Evolutionary conservation across 2,797 vertebrate species (phyloP).

Genomic region (Psittacula echo): DNA sequence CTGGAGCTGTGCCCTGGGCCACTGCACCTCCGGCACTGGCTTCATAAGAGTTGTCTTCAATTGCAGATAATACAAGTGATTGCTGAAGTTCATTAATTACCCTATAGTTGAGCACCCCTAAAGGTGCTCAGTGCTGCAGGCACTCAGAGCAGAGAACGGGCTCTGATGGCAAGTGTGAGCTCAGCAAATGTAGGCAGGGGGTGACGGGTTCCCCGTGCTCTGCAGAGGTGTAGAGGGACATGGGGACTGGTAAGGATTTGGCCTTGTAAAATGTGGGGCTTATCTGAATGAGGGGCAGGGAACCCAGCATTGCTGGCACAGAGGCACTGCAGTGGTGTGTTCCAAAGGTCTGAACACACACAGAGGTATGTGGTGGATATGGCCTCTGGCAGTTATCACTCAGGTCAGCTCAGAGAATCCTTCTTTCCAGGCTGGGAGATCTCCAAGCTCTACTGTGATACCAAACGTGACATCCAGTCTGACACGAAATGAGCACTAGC

Average conservation of each 20-base stretch:
- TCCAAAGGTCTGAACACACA: neutral
- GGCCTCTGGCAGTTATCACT: neutral
- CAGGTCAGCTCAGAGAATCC: neutral
- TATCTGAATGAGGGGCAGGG: neutral
- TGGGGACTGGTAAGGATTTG: neutral
- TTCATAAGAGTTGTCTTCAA: neutral
- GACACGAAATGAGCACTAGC: neutral
- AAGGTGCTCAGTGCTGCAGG: neutral
- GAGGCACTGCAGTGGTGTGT: neutral
- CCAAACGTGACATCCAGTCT: neutral
- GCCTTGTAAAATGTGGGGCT: neutral
- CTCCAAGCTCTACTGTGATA: neutral
- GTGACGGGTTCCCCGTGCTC: neutral
- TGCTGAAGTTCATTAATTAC: neutral
- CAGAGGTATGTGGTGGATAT: neutral
- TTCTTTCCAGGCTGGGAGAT: neutral
- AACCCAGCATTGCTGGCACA: neutral
- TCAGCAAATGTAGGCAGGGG: neutral
- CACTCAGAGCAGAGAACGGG: neutral
- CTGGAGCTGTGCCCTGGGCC: neutral
- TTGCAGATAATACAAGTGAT: neutral
- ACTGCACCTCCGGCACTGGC: neutral
- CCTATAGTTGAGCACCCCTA: neutral
- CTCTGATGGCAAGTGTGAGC: neutral
- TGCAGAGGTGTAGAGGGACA: accelerated